Percentiles rank a stretch among this genome's conserved stretches.
These are phyloP conservation scores for Axea sp. DNA, from an alignment of 2,888 invertebrate genomes.

Conservation along the genomic window DNA sequence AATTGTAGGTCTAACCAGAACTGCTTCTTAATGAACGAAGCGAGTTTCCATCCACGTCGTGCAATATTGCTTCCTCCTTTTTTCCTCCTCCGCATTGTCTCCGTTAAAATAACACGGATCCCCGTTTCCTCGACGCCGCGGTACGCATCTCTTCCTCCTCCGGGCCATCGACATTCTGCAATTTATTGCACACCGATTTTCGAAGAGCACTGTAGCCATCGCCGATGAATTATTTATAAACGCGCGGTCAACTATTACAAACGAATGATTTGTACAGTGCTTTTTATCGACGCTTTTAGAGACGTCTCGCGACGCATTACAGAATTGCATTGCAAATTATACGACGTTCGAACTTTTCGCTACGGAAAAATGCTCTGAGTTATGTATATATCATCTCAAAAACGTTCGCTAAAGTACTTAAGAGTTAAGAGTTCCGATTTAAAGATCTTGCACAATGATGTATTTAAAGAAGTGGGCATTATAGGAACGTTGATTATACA, in stretches of 20 bases:
- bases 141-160: conserved; percentile 42
- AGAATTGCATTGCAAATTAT: conserved; percentile 48
- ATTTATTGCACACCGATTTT: conserved; percentile 54
- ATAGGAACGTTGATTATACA: no score
- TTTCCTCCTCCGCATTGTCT: conserved; percentile 50
- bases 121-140: conserved; percentile 39
- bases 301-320: conserved; percentile 35
- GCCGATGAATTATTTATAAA: conserved; percentile 56
- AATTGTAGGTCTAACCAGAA: conserved; percentile 55
- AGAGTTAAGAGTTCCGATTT: background rate
- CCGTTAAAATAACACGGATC: conserved; percentile 56
- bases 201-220: conserved; percentile 28
- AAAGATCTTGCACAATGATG: background rate
- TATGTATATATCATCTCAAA: conserved; percentile 16
- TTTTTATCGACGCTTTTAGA: conserved; percentile 40
- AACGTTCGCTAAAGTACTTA: background rate
- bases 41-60: conserved; percentile 73
- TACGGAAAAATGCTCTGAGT: conserved; percentile 26
- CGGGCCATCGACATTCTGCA: conserved; percentile 50
- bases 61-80: conserved; percentile 74
- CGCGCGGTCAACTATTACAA: conserved; percentile 51
- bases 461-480: no score
- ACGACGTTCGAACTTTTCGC: conserved; percentile 28
- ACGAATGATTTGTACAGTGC: conserved; percentile 48
- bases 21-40: conserved; percentile 76